Evolutionary conservation across 2,888 invertebrate species (phyloP).

Genomic region (Toxonevra muliebris): DNA sequence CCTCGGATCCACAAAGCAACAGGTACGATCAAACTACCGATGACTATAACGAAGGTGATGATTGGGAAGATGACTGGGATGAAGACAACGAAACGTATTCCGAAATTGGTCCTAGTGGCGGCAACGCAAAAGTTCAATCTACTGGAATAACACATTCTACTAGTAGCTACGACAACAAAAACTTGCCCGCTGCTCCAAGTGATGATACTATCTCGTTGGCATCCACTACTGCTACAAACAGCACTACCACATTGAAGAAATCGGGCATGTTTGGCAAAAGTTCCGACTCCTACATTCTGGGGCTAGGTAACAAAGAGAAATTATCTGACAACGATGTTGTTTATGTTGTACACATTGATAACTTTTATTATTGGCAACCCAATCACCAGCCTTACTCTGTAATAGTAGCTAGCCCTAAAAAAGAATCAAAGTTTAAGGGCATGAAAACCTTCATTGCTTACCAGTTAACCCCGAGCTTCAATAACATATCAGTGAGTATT

Average conservation of each 20-base stretch:
- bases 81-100: conserved; percentile 82
- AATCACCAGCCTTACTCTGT: conserved; percentile 81
- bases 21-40: conserved; percentile 73
- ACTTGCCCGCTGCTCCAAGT: conserved; percentile 61
- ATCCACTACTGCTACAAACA: conserved; percentile 42
- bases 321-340: conserved; percentile 78
- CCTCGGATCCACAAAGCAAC: conserved; percentile 43
- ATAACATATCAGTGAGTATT: conserved; percentile 82
- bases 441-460: conserved; percentile 98
- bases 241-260: conserved; percentile 69
- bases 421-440: conserved; percentile 96
- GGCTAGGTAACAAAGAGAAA: conserved; percentile 71
- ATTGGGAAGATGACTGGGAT: conserved; percentile 87
- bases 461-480: conserved; percentile 93
- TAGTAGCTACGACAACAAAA: conserved; percentile 60
- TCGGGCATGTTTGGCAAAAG: conserved; percentile 92
- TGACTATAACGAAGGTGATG: conserved; percentile 75
- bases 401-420: conserved; percentile 92
- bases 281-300: conserved; percentile 89
- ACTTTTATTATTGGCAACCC: conserved; percentile 80
- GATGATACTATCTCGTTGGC: conserved; percentile 68
- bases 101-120: conserved; percentile 73
- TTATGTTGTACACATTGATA: conserved; percentile 77
- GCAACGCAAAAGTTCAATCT: conserved; percentile 44
- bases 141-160: conserved; percentile 47